Conservation (phyloP, 2,113 vertebrate species). For the Callithrix jacchus region DNA sequence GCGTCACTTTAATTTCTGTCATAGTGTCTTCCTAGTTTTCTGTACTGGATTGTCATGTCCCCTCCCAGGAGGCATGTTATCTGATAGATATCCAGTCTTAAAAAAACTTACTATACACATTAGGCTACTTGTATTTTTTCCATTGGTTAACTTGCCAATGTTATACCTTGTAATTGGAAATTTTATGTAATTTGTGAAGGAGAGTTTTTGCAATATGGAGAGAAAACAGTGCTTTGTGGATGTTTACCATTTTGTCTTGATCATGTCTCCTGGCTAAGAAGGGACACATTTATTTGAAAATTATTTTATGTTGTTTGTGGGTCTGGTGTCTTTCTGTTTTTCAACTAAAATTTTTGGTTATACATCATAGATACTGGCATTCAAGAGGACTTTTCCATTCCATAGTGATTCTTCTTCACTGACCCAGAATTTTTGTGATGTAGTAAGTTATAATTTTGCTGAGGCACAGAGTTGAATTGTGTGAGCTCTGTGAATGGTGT, state of each 20-base stretch:
- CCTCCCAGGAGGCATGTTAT: neutral
- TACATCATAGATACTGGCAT: neutral
- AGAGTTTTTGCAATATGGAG: neutral
- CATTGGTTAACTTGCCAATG: neutral
- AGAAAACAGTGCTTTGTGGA: neutral
- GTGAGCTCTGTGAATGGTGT: conserved; percentile 14
- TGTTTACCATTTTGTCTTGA: conserved; percentile 1
- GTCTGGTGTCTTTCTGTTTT: neutral
- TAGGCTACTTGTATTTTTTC: neutral
- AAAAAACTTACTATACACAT: neutral
- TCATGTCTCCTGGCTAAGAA: conserved; percentile 13
- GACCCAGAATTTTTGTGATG: neutral
- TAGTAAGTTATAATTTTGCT: conserved; percentile 26
- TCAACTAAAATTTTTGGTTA: neutral
- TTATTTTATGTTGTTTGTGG: neutral
- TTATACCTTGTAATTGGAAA: neutral
- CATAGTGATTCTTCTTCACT: neutral
- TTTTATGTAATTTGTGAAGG: neutral
- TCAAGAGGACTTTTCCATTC: neutral
- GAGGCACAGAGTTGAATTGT: conserved; percentile 38
- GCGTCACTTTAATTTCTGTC: neutral
- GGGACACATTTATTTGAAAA: neutral
- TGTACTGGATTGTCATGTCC: neutral
- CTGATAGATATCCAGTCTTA: neutral
- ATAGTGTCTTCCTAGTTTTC: neutral